Evolutionary conservation across 2,888 invertebrate species (phyloP), one percentile per base, ranked within the genome.

Genomic region (Nemotelus pantherinus): DNA sequence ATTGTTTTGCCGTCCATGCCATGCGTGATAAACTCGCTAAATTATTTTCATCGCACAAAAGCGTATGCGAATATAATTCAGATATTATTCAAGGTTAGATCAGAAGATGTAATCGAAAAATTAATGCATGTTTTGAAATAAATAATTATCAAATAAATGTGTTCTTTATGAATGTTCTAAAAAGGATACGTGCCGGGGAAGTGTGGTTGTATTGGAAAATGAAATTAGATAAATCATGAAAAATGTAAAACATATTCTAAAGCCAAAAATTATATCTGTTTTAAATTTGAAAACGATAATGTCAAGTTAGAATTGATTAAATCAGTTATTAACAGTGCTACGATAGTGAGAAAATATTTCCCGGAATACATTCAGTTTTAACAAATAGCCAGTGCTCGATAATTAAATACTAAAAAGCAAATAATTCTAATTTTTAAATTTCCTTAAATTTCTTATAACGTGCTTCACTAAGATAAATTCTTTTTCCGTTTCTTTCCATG

Each of bases 21-120:
- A 87, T 87, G 87, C 87, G 87, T 86, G 87, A 87, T 86, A 87
- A 87, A 87, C 84, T 87, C 83, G 85, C 85, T 82, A 86, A 86
- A 85, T 83, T 87, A 83, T 86, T 87, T 85, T 86, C 86, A 85
- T 85, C 87, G 85, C 87, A 85, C 84, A 86, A 85, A 83, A 85
- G 83, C 84, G 85, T 84, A 85, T 85, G 86, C 86, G 87, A 86
- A 84, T 83, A 83, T 85, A 87, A 85, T 85, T 82, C 86, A 84
- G 83, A 85, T 85, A 84, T 85, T 85, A 83, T 84, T 84, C 83
- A 84, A 87, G 87, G 86, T 86, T 84, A 83, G 84, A 84, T 78
- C 76, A 74, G 44, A 43, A 57, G 65, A 65, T 45, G 2, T 70
- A 70, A 3, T 41, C 41, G 47, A 25, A 70, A 70, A 25, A 25